phyloP scores from a whole-genome alignment of 1,140 invertebrate genomes.

The Drosophila saltans region DNA sequence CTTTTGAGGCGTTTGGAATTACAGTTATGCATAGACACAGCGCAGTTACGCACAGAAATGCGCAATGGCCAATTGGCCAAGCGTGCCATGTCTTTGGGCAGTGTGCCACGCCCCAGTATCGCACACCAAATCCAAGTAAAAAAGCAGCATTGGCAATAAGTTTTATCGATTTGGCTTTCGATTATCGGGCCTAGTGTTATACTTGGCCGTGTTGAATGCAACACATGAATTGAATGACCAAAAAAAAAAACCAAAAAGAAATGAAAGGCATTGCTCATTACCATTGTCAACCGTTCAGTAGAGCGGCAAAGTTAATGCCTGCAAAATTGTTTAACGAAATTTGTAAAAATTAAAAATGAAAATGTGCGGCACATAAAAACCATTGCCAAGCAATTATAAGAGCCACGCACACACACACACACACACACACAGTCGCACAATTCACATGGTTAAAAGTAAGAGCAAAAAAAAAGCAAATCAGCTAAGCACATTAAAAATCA shows the following conservation, averaged over 20 bases:
- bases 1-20: conserved; percentile 63
- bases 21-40: conserved; percentile 49
- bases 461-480: conserved; percentile 42
- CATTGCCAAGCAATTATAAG: conserved; percentile 69
- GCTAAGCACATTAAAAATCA: conserved; percentile 50
- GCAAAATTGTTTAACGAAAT: conserved; percentile 47
- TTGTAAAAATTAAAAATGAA: conserved; percentile 53
- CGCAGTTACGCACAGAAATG: conserved; percentile 67
- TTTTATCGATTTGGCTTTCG: conserved; percentile 12
- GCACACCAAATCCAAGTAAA: not conserved
- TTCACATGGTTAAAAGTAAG: conserved; percentile 48
- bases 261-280: not conserved
- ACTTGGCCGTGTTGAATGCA: conserved; percentile 29
- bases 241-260: conserved; percentile 13
- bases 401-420: not conserved
- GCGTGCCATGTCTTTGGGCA: conserved; percentile 31
- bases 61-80: conserved; percentile 65
- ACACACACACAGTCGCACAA: conserved; percentile 38
- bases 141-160: not conserved
- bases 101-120: conserved; percentile 3
- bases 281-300: conserved; percentile 34
- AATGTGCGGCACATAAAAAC: conserved; percentile 64
- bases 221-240: conserved; percentile 60
- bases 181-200: not conserved
- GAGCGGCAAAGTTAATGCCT: not conserved